A percentile compares a stretch with the other conserved stretches of the same genome.
phyloP scores from a whole-genome alignment of 2,113 vertebrate species.

The Ahaetulla prasina region DNA sequence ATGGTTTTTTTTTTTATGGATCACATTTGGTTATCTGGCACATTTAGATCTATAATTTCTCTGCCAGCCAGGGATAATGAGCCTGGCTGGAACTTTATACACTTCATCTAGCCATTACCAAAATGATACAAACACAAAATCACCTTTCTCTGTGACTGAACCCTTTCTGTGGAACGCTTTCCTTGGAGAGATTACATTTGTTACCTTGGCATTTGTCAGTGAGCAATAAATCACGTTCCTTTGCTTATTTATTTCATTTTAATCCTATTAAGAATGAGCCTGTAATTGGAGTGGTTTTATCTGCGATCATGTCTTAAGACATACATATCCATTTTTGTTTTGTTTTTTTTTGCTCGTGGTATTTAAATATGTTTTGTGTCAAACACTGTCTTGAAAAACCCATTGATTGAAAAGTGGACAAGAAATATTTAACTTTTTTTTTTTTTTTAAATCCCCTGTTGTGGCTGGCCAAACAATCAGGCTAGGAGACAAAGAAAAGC shows the following conservation, averaged over 20 bases:
- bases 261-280: not conserved
- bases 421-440: not conserved
- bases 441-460: not conserved
- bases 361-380: not conserved
- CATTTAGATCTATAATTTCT: not conserved
- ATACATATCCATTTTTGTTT: not conserved
- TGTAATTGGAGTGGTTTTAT: not conserved
- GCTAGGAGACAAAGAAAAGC: not conserved
- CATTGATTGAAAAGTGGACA: not conserved
- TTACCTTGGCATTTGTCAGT: not conserved
- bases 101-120: not conserved
- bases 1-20: not conserved
- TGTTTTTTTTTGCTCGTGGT: not conserved
- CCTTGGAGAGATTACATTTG: not conserved
- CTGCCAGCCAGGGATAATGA: not conserved
- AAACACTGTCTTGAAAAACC: not conserved
- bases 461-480: not conserved
- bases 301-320: not conserved
- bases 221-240: not conserved
- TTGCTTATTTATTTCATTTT: not conserved
- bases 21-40: not conserved
- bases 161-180: not conserved
- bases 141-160: not conserved
- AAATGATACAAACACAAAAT: not conserved
- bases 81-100: not conserved